Conservation (phyloP, 1,140 invertebrate species). For the Hycleus phaleratus region DNA sequence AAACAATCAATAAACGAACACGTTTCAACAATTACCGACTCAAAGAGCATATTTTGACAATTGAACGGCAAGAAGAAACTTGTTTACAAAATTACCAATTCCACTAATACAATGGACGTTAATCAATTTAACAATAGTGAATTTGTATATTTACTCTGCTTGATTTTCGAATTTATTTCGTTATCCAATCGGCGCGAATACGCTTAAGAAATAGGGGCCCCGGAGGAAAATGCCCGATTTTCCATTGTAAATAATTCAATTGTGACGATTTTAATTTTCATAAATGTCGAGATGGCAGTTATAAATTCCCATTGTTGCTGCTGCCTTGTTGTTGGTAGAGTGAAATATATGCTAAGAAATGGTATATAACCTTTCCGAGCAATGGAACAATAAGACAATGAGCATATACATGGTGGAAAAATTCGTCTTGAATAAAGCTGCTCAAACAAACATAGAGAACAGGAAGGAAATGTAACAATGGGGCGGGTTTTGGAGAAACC, state of each 20-base stretch:
- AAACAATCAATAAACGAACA: constrained; percentile 8
- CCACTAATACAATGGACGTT: no score
- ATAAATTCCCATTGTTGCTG: background rate
- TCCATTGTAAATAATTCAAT: constrained; percentile 1
- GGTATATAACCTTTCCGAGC: constrained; percentile 10
- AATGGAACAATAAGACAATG: constrained; percentile 17
- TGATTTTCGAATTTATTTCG: no score
- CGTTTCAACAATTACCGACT: background rate
- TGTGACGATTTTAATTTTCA: constrained; percentile 6
- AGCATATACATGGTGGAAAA: constrained; percentile 11
- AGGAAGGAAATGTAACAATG: constrained; percentile 15
- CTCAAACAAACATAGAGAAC: constrained; percentile 17
- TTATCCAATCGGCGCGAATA: no score
- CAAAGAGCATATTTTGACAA: constrained; percentile 5
- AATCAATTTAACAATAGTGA: no score
- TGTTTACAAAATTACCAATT: no score
- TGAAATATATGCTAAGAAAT: constrained; percentile 5
- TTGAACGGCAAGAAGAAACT: background rate
- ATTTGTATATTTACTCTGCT: no score
- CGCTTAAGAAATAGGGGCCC: background rate
- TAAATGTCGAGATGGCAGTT: constrained; percentile 4
- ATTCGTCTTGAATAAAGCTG: constrained; percentile 12
- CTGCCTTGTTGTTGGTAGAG: background rate
- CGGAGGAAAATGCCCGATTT: constrained; percentile 1
- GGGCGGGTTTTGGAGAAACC: background rate